These are phyloP conservation scores for Eledona agricola DNA, from an alignment of 2,888 invertebrate species.

Conservation along the genomic window DNA sequence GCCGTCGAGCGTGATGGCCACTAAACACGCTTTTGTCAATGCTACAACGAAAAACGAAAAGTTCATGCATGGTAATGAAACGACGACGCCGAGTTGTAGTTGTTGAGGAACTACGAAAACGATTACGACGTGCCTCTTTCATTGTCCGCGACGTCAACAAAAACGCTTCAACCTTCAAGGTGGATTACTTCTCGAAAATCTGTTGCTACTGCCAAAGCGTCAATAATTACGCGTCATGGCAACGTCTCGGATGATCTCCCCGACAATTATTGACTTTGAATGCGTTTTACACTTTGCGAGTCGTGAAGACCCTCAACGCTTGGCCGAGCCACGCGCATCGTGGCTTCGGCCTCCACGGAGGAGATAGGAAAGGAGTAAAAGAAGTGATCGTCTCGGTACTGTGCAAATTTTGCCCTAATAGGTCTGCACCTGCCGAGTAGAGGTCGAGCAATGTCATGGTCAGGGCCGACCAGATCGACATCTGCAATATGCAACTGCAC, in stretches of 20 bases:
- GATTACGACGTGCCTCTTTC: slow-evolving; percentile 20
- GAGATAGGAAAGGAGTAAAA: neutral
- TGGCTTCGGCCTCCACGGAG: neutral
- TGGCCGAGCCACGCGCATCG: slow-evolving; percentile 22
- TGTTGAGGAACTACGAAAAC: slow-evolving; percentile 19
- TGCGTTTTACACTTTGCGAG: too few species aligned
- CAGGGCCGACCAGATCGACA: slow-evolving; percentile 62
- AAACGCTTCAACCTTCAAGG: slow-evolving; percentile 30
- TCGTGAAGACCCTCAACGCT: slow-evolving; percentile 27
- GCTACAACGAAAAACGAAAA: slow-evolving; percentile 37
- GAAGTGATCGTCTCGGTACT: slow-evolving; percentile 7
- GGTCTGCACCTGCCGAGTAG: slow-evolving; percentile 51
- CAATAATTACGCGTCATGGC: slow-evolving; percentile 22
- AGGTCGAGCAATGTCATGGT: slow-evolving; percentile 63
- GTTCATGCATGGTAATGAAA: slow-evolving; percentile 37
- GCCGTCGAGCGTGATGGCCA: slow-evolving; percentile 49
- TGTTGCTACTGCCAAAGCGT: slow-evolving; percentile 13
- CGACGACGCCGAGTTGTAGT: slow-evolving; percentile 7
- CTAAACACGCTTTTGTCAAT: slow-evolving; percentile 43
- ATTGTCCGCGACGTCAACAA: slow-evolving; percentile 16
- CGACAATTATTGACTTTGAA: slow-evolving; percentile 14
- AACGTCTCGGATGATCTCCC: slow-evolving; percentile 28
- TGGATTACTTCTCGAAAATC: slow-evolving; percentile 24
- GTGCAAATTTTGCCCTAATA: slow-evolving; percentile 43
- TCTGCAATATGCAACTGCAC: slow-evolving; percentile 61